Percentiles rank a stretch among this genome's conserved stretches.
phyloP scores from a whole-genome alignment of 2,888 invertebrate species.

The Nezara viridula region DNA sequence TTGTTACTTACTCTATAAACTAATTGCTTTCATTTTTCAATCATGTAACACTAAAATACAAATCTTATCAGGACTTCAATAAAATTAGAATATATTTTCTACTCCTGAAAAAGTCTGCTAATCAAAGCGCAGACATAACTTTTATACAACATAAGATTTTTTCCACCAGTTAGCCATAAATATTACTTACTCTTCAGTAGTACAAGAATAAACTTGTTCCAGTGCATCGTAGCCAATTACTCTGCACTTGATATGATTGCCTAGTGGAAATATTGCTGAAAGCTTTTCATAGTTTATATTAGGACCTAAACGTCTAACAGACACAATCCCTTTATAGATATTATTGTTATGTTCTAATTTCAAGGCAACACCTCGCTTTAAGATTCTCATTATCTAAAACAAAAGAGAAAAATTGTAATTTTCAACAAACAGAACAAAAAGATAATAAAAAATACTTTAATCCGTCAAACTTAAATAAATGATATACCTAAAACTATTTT shows the following conservation, averaged over 20 bases:
- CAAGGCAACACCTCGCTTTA: constrained; percentile 58
- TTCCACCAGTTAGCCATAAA: background rate
- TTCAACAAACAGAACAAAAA: background rate
- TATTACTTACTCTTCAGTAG: constrained; percentile 68
- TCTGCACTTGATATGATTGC: constrained; percentile 69
- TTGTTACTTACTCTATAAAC: no score
- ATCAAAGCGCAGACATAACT: no score
- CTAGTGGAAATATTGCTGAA: constrained; percentile 71
- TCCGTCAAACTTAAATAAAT: no score
- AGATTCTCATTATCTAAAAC: constrained; percentile 58
- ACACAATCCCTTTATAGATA: constrained; percentile 67
- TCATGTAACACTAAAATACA: no score
- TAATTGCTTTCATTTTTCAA: no score
- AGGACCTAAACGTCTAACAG: constrained; percentile 67
- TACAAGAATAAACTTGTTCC: constrained; percentile 78
- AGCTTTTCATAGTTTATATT: constrained; percentile 70
- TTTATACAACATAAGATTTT: background rate
- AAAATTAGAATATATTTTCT: no score
- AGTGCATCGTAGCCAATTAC: constrained; percentile 78
- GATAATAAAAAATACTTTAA: background rate
- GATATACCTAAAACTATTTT: no score
- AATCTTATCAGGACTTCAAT: no score
- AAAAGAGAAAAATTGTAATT: background rate
- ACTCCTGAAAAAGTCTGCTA: no score
- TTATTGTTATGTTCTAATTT: constrained; percentile 57